Conservation (phyloP, 2,888 invertebrate species). For the Nomada lathburiana region DNA sequence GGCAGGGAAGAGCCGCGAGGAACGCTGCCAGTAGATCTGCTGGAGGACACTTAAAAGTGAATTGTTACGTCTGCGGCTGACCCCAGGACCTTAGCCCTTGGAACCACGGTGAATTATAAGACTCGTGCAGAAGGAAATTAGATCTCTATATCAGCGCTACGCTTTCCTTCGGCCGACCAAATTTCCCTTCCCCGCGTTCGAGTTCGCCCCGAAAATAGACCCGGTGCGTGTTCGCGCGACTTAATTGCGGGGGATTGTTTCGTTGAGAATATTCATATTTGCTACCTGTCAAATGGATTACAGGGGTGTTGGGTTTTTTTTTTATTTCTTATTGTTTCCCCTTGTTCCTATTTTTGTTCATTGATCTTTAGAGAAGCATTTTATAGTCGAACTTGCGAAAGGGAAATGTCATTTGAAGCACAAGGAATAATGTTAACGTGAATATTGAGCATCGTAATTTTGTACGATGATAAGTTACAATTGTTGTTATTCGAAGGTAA, state of each 20-base stretch:
- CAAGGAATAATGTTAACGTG: too few species aligned
- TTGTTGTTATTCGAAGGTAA: too few species aligned
- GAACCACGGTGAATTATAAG: constrained; percentile 79
- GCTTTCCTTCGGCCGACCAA: constrained; percentile 42
- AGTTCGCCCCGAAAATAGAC: not conserved
- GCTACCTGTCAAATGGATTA: not conserved
- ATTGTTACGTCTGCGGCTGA: constrained; percentile 85
- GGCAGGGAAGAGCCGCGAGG: constrained; percentile 65
- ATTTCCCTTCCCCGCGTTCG: constrained; percentile 21
- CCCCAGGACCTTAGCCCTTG: constrained; percentile 79
- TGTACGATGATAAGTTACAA: too few species aligned
- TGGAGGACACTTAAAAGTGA: constrained; percentile 84
- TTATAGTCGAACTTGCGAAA: too few species aligned
- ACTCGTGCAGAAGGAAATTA: constrained; percentile 67
- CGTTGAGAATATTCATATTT: constrained; percentile 10
- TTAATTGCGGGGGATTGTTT: constrained; percentile 20
- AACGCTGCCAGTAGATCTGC: constrained; percentile 75
- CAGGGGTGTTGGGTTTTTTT: too few species aligned
- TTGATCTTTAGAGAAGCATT: too few species aligned
- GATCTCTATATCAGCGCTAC: constrained; percentile 63
- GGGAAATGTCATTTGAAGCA: too few species aligned
- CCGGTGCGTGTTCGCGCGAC: constrained; percentile 3
- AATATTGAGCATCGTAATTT: too few species aligned
- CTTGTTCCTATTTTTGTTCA: too few species aligned
- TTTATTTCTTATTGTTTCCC: too few species aligned